These are phyloP conservation scores for Microctonus brassicae DNA, from an alignment of 2,888 invertebrate genomes.

Conservation along the genomic window DNA sequence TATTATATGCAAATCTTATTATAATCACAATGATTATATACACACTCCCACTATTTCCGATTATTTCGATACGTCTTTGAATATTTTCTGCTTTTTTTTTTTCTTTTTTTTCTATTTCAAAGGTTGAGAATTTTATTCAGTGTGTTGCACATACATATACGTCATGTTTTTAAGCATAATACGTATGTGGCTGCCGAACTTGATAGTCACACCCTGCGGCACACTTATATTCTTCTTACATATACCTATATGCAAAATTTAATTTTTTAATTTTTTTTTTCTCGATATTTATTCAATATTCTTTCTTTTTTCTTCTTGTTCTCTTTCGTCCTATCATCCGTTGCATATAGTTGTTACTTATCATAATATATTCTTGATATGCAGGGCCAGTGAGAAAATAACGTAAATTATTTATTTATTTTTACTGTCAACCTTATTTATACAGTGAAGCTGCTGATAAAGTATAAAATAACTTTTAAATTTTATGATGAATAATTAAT, in stretches of 20 bases:
- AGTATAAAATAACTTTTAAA: no score
- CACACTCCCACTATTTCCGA: conserved; percentile 54
- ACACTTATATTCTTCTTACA: conserved; percentile 12
- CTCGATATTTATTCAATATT: conserved; percentile 12
- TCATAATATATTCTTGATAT: conserved; percentile 65
- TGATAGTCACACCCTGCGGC: conserved; percentile 16
- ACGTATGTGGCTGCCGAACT: neutral
- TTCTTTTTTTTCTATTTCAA: neutral
- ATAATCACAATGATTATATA: conserved; percentile 69
- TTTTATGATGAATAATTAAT: no score
- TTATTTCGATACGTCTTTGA: conserved; percentile 43
- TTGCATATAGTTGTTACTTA: conserved; percentile 61
- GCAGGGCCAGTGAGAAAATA: conserved; percentile 28
- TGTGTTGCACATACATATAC: neutral
- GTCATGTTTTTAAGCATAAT: neutral
- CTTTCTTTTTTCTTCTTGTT: conserved; percentile 29
- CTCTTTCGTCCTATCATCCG: conserved; percentile 12
- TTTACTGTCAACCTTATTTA: no score
- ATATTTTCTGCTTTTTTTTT: neutral
- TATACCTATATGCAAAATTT: no score
- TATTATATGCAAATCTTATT: conserved; percentile 69
- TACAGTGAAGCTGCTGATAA: no score
- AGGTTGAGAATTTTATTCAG: neutral
- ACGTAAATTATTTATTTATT: neutral
- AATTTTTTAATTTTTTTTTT: neutral